phyloP scores from a whole-genome alignment of 2,888 invertebrate species.

The Eristalis pertinax region DNA sequence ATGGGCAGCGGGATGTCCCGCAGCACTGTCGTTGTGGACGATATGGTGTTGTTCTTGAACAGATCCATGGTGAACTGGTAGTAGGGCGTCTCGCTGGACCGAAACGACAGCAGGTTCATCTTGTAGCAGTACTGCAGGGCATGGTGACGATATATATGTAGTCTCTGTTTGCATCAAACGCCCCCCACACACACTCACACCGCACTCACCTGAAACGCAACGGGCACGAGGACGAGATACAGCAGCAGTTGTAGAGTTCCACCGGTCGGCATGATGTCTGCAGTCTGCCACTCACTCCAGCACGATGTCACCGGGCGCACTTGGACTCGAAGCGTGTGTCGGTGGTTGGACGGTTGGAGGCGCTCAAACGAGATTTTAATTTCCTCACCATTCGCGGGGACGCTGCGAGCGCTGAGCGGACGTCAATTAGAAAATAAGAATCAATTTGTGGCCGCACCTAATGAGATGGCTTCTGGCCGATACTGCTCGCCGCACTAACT shows the following conservation, averaged over 20 bases:
- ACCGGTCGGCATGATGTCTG: not conserved
- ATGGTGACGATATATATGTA: not conserved
- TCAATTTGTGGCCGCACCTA: not conserved
- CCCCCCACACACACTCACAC: not conserved
- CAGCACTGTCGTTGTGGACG: constrained; percentile 74
- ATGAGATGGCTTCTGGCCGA: not conserved
- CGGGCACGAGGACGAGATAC: not conserved
- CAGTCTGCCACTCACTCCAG: not conserved
- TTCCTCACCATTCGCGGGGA: not conserved
- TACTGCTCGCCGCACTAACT: not conserved
- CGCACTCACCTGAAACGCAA: constrained; percentile 27
- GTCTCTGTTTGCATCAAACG: not conserved
- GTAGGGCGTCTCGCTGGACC: constrained; percentile 73
- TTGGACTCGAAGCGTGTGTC: not conserved
- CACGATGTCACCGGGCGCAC: not conserved
- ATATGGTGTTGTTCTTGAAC: constrained; percentile 75
- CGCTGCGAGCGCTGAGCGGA: not conserved
- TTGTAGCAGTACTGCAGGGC: constrained; percentile 75
- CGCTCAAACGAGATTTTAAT: not conserved
- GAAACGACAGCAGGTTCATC: constrained; percentile 73
- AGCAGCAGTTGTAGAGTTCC: not conserved
- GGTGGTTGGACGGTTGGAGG: not conserved
- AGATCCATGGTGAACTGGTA: constrained; percentile 74
- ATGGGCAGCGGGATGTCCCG: constrained; percentile 75
- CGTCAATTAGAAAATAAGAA: not conserved